phyloP scores from a whole-genome alignment of 2,888 invertebrate species.

The Caenorhabditis plicata region DNA sequence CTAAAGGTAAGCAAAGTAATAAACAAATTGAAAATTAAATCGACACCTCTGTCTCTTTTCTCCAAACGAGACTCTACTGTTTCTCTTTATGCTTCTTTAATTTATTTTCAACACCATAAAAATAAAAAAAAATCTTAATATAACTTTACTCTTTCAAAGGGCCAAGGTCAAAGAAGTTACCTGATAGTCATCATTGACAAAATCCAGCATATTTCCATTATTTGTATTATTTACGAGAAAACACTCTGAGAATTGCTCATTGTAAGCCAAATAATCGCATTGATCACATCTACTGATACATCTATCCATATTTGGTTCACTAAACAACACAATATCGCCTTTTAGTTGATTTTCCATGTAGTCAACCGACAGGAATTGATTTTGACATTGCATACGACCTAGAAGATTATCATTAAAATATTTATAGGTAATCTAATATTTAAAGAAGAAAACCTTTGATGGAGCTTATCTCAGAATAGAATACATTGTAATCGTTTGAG shows the following conservation, averaged over 20 bases:
- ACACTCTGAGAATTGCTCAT: conserved; percentile 31
- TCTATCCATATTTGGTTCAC: conserved; percentile 14
- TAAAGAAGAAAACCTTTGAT: conserved; percentile 13
- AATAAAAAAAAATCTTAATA: too few species aligned
- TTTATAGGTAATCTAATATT: not conserved
- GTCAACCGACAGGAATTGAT: conserved; percentile 17
- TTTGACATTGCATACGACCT: conserved; percentile 24
- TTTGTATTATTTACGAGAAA: conserved; percentile 21
- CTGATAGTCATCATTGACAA: conserved; percentile 35
- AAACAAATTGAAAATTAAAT: too few species aligned
- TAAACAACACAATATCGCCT: conserved; percentile 17
- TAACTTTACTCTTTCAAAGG: too few species aligned
- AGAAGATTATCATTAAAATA: conserved; percentile 6
- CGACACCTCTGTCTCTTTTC: too few species aligned
- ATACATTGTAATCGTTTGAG: conserved; percentile 30
- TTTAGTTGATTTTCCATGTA: conserved; percentile 20
- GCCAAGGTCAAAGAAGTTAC: too few species aligned
- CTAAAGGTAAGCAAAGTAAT: too few species aligned
- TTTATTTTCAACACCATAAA: too few species aligned
- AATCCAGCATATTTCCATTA: conserved; percentile 21
- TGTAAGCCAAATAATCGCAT: conserved; percentile 29
- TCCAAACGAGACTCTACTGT: too few species aligned
- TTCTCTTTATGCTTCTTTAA: too few species aligned
- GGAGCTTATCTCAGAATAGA: conserved; percentile 29
- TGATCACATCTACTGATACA: conserved; percentile 17